Conservation (phyloP, 1,140 invertebrate genomes). For the Lepidotrigona ventralis region DNA sequence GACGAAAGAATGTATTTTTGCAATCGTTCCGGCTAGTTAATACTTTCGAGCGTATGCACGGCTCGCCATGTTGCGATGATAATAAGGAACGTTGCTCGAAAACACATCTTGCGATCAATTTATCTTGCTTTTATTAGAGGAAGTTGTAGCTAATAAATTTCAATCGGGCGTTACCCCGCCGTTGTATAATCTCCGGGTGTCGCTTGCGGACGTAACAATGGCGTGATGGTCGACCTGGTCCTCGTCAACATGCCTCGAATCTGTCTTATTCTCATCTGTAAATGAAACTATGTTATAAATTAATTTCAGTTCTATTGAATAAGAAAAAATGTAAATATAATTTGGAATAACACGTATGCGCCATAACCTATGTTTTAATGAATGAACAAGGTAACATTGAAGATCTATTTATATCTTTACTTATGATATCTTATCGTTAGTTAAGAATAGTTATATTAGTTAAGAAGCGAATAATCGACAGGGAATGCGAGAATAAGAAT, state of each 20-base stretch:
- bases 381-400: background rate
- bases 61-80: background rate
- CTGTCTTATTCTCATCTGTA: background rate
- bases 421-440: background rate
- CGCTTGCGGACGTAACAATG: background rate
- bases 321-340: background rate
- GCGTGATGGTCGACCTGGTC: background rate
- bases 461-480: too few species aligned
- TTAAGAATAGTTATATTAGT: too few species aligned
- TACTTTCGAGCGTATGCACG: conserved; percentile 6
- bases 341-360: background rate
- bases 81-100: background rate
- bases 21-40: conserved; percentile 26
- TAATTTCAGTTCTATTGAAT: background rate
- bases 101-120: background rate
- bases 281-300: background rate
- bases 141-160: conserved; percentile 8
- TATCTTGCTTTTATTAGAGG: background rate
- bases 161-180: conserved; percentile 12
- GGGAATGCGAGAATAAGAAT: too few species aligned
- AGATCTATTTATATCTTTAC: background rate
- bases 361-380: background rate
- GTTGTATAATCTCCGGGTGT: conserved; percentile 10
- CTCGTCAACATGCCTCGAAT: background rate
- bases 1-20: conserved; percentile 43